Conservation (phyloP, 1,140 invertebrate species). For the Drosophila orosa region DNA sequence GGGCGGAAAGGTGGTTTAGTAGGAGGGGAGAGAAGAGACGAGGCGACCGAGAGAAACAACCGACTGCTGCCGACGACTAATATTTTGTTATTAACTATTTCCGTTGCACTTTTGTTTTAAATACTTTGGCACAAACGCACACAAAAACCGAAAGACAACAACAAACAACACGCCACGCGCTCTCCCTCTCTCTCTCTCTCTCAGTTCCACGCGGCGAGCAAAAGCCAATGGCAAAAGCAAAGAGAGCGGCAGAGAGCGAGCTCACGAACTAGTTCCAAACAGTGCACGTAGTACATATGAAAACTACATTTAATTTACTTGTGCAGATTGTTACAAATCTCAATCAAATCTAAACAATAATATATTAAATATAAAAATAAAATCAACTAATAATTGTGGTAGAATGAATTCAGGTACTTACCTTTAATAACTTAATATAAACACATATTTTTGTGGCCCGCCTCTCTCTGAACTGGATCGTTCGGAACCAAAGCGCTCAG, state of each 20-base stretch:
- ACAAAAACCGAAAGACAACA: conserved; percentile 38
- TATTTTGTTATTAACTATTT: conserved; percentile 65
- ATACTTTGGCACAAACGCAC: conserved; percentile 47
- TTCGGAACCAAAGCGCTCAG: conserved; percentile 9
- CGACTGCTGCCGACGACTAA: conserved; percentile 54
- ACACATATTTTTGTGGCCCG: no score
- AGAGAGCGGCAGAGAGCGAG: conserved; percentile 3
- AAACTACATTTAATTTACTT: neutral
- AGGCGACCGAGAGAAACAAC: conserved; percentile 18
- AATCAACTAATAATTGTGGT: neutral
- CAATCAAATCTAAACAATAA: no score
- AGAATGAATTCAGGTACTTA: neutral
- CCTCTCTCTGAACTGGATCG: conserved; percentile 20
- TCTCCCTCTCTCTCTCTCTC: conserved; percentile 3
- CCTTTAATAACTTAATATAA: neutral
- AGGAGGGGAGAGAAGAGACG: conserved; percentile 3
- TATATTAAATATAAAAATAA: neutral
- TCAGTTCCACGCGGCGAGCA: conserved; percentile 5
- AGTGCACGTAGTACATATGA: no score
- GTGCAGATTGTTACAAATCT: no score
- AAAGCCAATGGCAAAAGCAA: conserved; percentile 3
- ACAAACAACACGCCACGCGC: conserved; percentile 26
- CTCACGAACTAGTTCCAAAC: conserved; percentile 13
- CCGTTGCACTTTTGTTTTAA: conserved; percentile 65
- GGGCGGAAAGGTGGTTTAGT: neutral